Conservation (phyloP, 2,113 vertebrate genomes). For the Sinocyclocheilus maitianheensis region DNA sequence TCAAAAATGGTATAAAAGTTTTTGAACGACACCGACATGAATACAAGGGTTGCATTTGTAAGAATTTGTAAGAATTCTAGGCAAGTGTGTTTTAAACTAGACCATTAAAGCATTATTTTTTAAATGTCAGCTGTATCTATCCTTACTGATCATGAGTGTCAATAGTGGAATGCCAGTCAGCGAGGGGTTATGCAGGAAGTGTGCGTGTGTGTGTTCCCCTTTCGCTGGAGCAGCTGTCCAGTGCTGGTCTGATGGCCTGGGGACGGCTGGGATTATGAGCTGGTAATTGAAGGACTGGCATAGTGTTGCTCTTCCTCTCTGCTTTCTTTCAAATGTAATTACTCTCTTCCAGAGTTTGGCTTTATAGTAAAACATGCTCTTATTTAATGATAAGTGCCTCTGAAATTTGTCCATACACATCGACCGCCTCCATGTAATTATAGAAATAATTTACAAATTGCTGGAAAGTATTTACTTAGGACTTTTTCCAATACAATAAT, state of each 20-base stretch:
- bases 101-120: background rate
- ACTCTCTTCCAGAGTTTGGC: constrained; percentile 36
- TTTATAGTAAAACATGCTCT: background rate
- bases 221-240: constrained; percentile 40
- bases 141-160: constrained; percentile 9
- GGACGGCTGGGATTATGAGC: background rate
- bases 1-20: too few species aligned
- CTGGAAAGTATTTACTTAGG: background rate
- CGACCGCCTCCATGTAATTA: background rate
- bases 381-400: constrained; percentile 24
- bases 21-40: background rate
- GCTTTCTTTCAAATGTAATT: constrained; percentile 57
- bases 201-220: background rate
- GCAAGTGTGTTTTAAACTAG: background rate
- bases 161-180: constrained; percentile 10
- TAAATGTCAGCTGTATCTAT: background rate
- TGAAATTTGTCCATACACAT: background rate
- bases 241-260: constrained; percentile 11
- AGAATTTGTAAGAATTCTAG: background rate
- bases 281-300: constrained; percentile 37
- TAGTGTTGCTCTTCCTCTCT: constrained; percentile 55
- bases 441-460: background rate
- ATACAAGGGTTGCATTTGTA: background rate
- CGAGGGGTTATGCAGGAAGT: constrained; percentile 26
- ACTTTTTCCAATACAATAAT: background rate